Evolutionary conservation across 2,113 vertebrate genomes (phyloP).

Genomic region (Gopherus evgoodei): DNA sequence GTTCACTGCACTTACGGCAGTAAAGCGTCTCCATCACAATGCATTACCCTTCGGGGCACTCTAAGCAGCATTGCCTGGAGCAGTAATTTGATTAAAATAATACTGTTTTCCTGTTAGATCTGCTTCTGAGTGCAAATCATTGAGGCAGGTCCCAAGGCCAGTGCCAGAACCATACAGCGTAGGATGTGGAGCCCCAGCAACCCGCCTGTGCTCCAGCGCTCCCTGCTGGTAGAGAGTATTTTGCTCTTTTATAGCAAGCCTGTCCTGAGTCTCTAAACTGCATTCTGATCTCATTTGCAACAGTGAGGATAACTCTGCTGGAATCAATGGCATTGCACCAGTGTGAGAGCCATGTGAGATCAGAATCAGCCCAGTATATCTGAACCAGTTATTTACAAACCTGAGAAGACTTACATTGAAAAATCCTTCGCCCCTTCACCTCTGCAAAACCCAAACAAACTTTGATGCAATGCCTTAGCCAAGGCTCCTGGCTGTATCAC

Average conservation of each 20-base stretch:
- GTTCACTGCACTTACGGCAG: slow-evolving; percentile 27
- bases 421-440: neutral
- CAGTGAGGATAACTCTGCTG: neutral
- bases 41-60: slow-evolving; percentile 22
- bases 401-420: neutral
- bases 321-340: neutral
- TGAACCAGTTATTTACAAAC: neutral
- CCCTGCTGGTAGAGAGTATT: neutral
- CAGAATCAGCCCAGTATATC: neutral
- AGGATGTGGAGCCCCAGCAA: accelerated
- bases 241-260: neutral
- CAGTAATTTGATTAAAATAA: slow-evolving; percentile 55
- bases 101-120: slow-evolving; percentile 36
- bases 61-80: slow-evolving; percentile 33
- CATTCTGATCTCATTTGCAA: neutral
- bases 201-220: neutral
- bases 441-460: neutral
- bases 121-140: neutral
- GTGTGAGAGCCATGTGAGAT: neutral
- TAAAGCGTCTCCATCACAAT: slow-evolving; percentile 25
- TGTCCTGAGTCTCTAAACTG: neutral
- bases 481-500: neutral
- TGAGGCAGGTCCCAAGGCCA: slow-evolving; percentile 11
- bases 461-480: neutral
- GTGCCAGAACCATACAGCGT: neutral